Percentiles rank a stretch among this genome's conserved stretches.
These are phyloP conservation scores for Micropoecilia bifurca DNA, from an alignment of 2,797 vertebrate genomes.

Conservation along the genomic window DNA sequence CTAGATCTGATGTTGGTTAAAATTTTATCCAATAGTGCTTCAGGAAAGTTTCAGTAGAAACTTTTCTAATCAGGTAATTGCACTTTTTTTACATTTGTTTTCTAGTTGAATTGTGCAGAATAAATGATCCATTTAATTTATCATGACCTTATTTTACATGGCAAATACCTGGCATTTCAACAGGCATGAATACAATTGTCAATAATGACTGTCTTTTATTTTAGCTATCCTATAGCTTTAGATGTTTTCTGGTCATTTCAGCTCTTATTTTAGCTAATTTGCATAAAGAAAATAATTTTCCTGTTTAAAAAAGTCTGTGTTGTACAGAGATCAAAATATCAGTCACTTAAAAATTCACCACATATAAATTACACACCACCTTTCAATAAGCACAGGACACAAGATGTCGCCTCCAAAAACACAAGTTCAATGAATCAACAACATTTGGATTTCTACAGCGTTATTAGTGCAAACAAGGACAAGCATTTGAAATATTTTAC, in stretches of 20 bases:
- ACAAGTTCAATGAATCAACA: slow-evolving; percentile 74
- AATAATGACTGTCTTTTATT: background rate
- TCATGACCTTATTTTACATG: background rate
- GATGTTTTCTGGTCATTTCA: background rate
- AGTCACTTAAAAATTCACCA: background rate
- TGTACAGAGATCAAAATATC: background rate
- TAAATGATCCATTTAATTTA: background rate
- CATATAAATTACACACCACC: background rate
- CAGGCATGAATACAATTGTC: background rate
- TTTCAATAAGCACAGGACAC: slow-evolving; percentile 1
- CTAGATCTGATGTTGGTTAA: background rate
- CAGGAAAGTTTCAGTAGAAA: background rate
- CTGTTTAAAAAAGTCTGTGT: background rate
- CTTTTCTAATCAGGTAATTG: background rate
- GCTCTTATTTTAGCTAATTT: background rate
- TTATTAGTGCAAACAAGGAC: slow-evolving; percentile 76
- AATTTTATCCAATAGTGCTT: background rate
- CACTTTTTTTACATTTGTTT: background rate
- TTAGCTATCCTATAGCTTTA: background rate
- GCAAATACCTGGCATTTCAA: background rate
- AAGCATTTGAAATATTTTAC: slow-evolving; percentile 58
- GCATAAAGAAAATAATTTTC: background rate
- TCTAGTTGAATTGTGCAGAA: background rate
- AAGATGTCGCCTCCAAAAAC: slow-evolving; percentile 51
- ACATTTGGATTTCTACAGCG: slow-evolving; percentile 66